A percentile compares a stretch with the other conserved stretches of the same genome.
phyloP scores from a whole-genome alignment of 2,797 vertebrate genomes.

The Babyrousa celebensis region DNA sequence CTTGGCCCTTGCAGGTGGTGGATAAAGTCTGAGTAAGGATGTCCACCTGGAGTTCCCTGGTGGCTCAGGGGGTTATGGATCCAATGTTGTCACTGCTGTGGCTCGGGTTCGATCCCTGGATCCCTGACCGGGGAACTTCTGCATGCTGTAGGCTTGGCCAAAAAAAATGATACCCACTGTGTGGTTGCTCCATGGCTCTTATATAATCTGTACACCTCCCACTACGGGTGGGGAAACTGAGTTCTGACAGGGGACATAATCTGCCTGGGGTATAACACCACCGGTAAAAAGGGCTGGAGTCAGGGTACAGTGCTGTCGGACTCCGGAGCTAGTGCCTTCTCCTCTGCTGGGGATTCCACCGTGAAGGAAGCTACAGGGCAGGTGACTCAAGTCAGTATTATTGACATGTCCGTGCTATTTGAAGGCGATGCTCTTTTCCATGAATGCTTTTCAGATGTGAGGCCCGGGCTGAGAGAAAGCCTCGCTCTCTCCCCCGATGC shows the following conservation, averaged over 20 bases:
- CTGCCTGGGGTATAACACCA: not conserved
- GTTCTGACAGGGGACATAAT: not conserved
- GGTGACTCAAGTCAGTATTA: not conserved
- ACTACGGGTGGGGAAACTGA: not conserved
- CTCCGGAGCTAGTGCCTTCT: constrained; percentile 1
- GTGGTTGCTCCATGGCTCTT: fast-evolving
- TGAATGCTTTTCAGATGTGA: not conserved
- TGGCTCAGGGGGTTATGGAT: too few relatives aligned
- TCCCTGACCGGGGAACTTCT: too few relatives aligned
- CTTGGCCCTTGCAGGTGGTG: not conserved
- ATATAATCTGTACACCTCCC: not conserved
- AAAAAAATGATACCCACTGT: fast-evolving
- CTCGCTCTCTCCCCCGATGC: fast-evolving
- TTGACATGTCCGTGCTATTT: not conserved
- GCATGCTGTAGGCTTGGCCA: too few relatives aligned
- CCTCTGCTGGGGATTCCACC: not conserved
- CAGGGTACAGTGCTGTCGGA: not conserved
- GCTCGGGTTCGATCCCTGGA: too few relatives aligned
- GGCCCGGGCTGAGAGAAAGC: not conserved
- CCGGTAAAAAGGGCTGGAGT: not conserved
- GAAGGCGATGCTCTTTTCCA: constrained; percentile 35
- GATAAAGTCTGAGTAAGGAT: not conserved
- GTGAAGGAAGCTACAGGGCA: not conserved
- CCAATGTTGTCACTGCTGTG: too few relatives aligned
- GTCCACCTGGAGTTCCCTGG: too few relatives aligned